A percentile compares a stretch with the other conserved stretches of the same genome.
phyloP scores from a whole-genome alignment of 2,888 invertebrate species.

The Carterocephalus palaemon region DNA sequence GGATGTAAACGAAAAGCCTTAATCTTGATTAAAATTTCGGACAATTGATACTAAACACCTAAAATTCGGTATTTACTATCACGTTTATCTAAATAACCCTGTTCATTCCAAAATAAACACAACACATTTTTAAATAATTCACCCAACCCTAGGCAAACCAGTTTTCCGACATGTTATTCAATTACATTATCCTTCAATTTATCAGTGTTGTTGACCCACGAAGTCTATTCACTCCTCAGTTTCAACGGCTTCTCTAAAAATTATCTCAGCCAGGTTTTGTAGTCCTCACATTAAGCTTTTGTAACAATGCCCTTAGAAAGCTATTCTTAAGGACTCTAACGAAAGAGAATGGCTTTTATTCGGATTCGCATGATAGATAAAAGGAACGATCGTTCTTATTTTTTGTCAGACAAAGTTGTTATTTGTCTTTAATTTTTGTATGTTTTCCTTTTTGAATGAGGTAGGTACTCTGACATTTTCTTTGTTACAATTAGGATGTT shows the following conservation, averaged over 20 bases:
- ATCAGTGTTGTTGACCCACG: slow-evolving; percentile 30
- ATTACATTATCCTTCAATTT: slow-evolving; percentile 22
- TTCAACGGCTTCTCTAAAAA: slow-evolving; percentile 20
- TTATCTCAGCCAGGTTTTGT: slow-evolving; percentile 23
- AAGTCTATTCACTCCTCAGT: slow-evolving; percentile 22
- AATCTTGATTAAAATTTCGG: no score
- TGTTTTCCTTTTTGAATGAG: slow-evolving; percentile 9
- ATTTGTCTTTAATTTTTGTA: slow-evolving; percentile 16
- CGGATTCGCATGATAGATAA: slow-evolving; percentile 21
- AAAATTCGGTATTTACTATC: no score
- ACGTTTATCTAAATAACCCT: no score
- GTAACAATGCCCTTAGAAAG: slow-evolving; percentile 22
- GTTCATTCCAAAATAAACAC: no score
- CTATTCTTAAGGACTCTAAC: slow-evolving; percentile 21
- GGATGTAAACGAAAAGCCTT: no score
- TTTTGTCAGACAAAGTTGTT: slow-evolving; percentile 15
- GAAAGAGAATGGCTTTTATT: slow-evolving; percentile 18
- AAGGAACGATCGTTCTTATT: slow-evolving; percentile 15
- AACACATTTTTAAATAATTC: neutral
- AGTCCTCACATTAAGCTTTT: slow-evolving; percentile 17
- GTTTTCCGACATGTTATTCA: slow-evolving; percentile 21
- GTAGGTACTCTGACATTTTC: slow-evolving; percentile 4
- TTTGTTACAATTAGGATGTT: neutral
- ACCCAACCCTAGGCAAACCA: slow-evolving; percentile 3
- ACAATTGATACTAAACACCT: no score